phyloP scores from a whole-genome alignment of 2,113 vertebrate genomes.

The Dromaius novaehollandiae region DNA sequence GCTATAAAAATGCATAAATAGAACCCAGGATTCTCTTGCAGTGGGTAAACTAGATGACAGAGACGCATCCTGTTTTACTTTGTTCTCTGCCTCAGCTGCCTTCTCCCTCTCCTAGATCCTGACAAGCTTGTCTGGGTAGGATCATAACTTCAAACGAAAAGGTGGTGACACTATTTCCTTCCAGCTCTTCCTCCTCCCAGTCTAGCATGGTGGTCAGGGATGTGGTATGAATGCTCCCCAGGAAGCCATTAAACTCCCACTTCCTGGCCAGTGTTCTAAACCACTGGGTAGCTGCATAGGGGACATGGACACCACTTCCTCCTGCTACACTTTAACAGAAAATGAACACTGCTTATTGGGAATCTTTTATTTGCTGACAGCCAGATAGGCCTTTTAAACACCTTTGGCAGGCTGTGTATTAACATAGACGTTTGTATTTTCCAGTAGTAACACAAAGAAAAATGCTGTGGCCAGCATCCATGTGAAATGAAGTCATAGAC shows the following conservation, averaged over 20 bases:
- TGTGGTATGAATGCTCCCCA: slow-evolving; percentile 8
- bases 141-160: slow-evolving; percentile 47
- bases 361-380: slow-evolving; percentile 15
- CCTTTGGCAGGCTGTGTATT: slow-evolving; percentile 26
- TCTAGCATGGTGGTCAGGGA: slow-evolving; percentile 26
- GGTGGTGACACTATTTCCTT: slow-evolving; percentile 63
- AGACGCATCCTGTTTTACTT: neutral
- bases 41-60: neutral
- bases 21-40: neutral
- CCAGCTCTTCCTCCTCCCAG: slow-evolving; percentile 47
- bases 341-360: neutral
- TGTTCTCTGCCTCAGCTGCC: neutral
- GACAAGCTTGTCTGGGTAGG: neutral
- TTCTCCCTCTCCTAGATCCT: neutral
- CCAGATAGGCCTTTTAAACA: neutral
- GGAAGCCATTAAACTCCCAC: slow-evolving; percentile 18
- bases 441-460: slow-evolving; percentile 51
- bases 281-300: neutral
- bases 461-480: slow-evolving; percentile 37
- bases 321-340: neutral
- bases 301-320: slow-evolving; percentile 18
- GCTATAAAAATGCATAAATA: neutral
- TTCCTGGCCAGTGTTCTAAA: slow-evolving; percentile 14
- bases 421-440: slow-evolving; percentile 9
- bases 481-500: slow-evolving; percentile 31